Conservation (phyloP, 2,113 vertebrate species). For the Sterrhoptilus dennistouni region DNA sequence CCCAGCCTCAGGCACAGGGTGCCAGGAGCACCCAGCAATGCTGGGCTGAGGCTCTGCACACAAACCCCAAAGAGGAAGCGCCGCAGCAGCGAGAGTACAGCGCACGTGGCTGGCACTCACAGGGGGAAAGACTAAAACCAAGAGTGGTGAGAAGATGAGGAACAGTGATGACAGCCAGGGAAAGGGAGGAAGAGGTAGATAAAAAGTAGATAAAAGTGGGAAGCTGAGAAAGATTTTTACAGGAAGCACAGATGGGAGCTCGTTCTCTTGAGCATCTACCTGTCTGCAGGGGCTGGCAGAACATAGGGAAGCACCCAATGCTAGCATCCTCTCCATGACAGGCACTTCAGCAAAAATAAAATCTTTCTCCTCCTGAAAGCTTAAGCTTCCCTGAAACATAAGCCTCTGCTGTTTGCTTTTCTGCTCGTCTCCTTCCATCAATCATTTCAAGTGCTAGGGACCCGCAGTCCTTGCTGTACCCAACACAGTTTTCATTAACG, state of each 20-base stretch:
- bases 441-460: neutral
- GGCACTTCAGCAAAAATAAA: neutral
- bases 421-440: neutral
- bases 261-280: neutral
- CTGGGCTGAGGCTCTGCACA: neutral
- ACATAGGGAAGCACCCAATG: accelerated
- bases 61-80: neutral
- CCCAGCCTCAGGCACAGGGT: accelerated
- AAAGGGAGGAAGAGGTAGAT: neutral
- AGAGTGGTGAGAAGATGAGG: neutral
- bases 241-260: neutral
- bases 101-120: accelerated
- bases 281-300: neutral
- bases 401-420: neutral
- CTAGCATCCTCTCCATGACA: neutral
- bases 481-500: neutral
- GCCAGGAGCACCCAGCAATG: neutral
- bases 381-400: slow-evolving; percentile 5
- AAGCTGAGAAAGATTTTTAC: neutral
- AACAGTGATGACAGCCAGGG: neutral
- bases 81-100: accelerated
- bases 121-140: accelerated
- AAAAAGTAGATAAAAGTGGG: neutral
- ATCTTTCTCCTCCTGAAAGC: neutral
- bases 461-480: neutral